phyloP scores from a whole-genome alignment of 2,113 vertebrate genomes.

The Chinchilla lanigera region DNA sequence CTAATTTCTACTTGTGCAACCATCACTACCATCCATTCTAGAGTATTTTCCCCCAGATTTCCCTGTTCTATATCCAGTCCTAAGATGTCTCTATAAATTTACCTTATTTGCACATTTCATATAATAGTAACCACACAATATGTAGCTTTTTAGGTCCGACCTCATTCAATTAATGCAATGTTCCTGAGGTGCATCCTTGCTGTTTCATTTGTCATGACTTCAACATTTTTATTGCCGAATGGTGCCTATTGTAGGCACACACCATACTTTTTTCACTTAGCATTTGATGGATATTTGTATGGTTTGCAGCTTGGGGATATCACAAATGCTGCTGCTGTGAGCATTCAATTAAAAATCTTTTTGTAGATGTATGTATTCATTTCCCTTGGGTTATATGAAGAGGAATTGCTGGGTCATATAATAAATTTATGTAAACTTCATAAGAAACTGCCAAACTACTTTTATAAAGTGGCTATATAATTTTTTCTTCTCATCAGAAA shows the following conservation, averaged over 20 bases:
- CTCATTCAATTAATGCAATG: background rate
- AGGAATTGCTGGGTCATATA: background rate
- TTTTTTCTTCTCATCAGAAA: background rate
- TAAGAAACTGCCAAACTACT: background rate
- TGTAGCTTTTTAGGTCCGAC: background rate
- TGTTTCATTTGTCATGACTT: background rate
- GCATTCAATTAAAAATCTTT: background rate
- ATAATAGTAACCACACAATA: background rate
- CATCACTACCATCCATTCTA: background rate
- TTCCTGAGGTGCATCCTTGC: background rate
- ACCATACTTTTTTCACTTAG: background rate
- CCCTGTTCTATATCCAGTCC: too few relatives aligned
- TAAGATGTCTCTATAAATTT: background rate
- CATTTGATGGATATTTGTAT: background rate
- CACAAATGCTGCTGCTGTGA: background rate
- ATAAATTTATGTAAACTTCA: background rate
- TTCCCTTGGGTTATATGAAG: background rate
- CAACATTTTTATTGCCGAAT: background rate
- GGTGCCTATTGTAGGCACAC: background rate
- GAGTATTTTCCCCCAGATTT: background rate
- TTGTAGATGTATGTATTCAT: background rate
- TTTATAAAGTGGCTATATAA: background rate
- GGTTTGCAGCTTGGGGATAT: background rate
- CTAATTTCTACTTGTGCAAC: background rate
- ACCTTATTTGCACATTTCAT: background rate